Percentiles rank a stretch among this genome's conserved stretches.
These are phyloP conservation scores for Eulithis prunata DNA, from an alignment of 2,888 invertebrate species.

Conservation along the genomic window DNA sequence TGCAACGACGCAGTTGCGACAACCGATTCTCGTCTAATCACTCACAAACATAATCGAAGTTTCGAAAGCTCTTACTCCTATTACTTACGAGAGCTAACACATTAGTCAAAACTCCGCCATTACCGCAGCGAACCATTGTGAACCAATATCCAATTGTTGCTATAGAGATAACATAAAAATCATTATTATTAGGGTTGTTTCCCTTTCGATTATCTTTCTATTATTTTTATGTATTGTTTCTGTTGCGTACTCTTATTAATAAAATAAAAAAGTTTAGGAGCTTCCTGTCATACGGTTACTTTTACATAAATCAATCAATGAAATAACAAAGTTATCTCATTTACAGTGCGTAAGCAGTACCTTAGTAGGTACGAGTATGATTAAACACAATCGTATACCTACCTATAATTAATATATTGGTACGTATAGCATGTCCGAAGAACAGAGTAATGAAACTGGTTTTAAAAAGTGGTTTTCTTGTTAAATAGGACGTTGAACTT, in stretches of 20 bases:
- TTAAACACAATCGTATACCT: constrained; percentile 19
- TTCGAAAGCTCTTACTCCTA: constrained; percentile 39
- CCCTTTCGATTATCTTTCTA: no score
- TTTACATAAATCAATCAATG: constrained; percentile 32
- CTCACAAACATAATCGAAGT: constrained; percentile 39
- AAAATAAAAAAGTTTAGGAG: constrained; percentile 6
- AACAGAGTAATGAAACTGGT: constrained; percentile 68
- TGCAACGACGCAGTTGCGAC: constrained; percentile 25
- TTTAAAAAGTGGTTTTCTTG: constrained; percentile 76
- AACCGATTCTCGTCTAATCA: constrained; percentile 37
- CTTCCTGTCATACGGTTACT: constrained; percentile 10
- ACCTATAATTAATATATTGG: constrained; percentile 20
- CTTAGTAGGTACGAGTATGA: constrained; percentile 4
- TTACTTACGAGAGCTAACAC: constrained; percentile 22
- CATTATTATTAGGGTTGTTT: no score
- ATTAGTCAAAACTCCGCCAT: constrained; percentile 18
- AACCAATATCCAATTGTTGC: background rate
- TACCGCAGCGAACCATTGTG: constrained; percentile 13
- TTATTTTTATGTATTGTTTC: no score
- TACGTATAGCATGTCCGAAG: constrained; percentile 29
- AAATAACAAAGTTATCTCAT: constrained; percentile 34
- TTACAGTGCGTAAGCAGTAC: constrained; percentile 30
- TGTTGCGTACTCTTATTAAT: no score
- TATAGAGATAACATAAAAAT: background rate
- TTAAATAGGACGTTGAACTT: constrained; percentile 79